These are phyloP conservation scores for Cataglyphis cursor DNA, from an alignment of 2,888 invertebrate genomes.

Conservation along the genomic window DNA sequence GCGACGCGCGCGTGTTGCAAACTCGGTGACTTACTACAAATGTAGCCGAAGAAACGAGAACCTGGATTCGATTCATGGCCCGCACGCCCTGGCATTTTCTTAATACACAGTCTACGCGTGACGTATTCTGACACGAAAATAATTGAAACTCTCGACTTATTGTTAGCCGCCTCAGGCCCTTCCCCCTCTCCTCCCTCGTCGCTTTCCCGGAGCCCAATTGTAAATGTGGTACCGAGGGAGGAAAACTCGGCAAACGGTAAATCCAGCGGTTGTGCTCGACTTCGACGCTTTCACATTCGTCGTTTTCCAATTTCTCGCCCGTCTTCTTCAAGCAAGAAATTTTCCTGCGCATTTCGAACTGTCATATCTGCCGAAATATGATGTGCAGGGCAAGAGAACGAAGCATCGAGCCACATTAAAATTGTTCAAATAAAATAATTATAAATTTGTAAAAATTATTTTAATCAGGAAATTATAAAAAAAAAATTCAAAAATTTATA, in stretches of 20 bases:
- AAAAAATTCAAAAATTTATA: neutral
- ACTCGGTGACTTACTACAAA: slow-evolving; percentile 2
- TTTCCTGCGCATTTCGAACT: neutral
- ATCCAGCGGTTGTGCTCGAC: slow-evolving; percentile 26
- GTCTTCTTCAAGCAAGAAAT: slow-evolving; percentile 32
- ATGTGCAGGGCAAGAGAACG: neutral
- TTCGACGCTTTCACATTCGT: slow-evolving; percentile 30
- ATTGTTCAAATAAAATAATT: neutral
- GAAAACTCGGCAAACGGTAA: slow-evolving; percentile 12
- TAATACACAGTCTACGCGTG: slow-evolving; percentile 82
- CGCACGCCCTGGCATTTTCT: slow-evolving; percentile 82
- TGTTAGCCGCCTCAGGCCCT: neutral
- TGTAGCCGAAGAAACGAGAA: slow-evolving; percentile 67
- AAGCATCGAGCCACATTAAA: neutral
- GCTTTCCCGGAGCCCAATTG: slow-evolving; percentile 14
- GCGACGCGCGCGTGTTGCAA: neutral
- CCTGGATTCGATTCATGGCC: slow-evolving; percentile 83
- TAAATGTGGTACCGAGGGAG: slow-evolving; percentile 51
- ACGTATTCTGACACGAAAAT: slow-evolving; percentile 77
- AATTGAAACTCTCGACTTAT: slow-evolving; percentile 73
- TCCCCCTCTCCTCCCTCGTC: too few species aligned
- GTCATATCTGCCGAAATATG: slow-evolving; percentile 12
- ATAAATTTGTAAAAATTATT: neutral
- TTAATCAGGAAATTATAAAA: neutral
- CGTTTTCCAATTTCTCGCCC: slow-evolving; percentile 48